phyloP scores from a whole-genome alignment of 1,140 invertebrate genomes.

The Zaprionus ornatus region DNA sequence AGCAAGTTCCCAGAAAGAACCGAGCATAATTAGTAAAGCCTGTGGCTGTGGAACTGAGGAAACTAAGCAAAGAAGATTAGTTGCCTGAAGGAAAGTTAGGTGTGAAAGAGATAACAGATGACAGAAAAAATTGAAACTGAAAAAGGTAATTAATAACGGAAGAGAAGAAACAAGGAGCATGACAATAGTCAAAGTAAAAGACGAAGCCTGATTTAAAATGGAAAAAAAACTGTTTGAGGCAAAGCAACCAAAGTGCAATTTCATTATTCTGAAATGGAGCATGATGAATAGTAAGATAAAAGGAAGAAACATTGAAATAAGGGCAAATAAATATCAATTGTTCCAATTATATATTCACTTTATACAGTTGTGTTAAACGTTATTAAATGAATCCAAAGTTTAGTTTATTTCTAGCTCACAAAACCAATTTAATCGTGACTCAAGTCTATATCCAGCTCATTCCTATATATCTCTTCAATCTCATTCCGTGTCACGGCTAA shows the following conservation, averaged over 20 bases:
- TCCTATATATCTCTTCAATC: not conserved
- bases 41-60: not conserved
- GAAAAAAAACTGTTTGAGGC: not conserved
- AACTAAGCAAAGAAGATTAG: not conserved
- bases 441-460: not conserved
- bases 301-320: too few relatives aligned
- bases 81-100: not conserved
- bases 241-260: too few relatives aligned
- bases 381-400: too few relatives aligned
- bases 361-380: too few relatives aligned
- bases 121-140: not conserved
- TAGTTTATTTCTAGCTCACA: too few relatives aligned
- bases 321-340: too few relatives aligned
- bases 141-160: not conserved
- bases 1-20: slow-evolving; percentile 2
- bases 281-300: too few relatives aligned
- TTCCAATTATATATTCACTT: too few relatives aligned
- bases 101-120: slow-evolving; percentile 5
- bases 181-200: not conserved
- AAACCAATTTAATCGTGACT: too few relatives aligned
- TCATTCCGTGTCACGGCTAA: not conserved
- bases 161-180: not conserved
- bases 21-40: not conserved
- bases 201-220: not conserved
- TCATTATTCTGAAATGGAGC: too few relatives aligned